Percentiles rank a stretch among this genome's conserved stretches.
These are phyloP conservation scores for Bufo gargarizans DNA, from an alignment of 2,113 vertebrate genomes.

Conservation along the genomic window DNA sequence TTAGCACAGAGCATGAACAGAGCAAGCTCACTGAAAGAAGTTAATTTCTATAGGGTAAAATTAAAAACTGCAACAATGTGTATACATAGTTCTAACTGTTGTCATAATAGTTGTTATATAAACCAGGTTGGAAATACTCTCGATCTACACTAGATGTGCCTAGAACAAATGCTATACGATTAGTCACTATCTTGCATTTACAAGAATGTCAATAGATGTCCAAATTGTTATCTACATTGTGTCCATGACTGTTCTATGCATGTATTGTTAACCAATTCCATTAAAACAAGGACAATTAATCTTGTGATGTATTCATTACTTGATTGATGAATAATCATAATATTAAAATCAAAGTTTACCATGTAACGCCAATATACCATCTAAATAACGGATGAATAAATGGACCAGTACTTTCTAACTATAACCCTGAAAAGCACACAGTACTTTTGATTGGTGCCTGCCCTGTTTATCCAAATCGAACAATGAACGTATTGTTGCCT, in stretches of 20 bases:
- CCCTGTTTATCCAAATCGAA: too few relatives aligned
- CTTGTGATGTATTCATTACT: neutral
- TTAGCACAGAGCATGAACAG: neutral
- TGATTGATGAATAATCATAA: conserved; percentile 22
- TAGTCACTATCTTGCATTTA: neutral
- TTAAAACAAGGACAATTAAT: neutral
- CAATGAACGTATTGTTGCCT: too few relatives aligned
- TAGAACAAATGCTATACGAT: neutral
- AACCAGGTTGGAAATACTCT: neutral
- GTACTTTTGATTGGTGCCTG: neutral
- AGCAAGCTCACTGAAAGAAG: neutral
- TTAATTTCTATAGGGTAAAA: neutral
- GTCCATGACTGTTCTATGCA: neutral
- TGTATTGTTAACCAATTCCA: neutral
- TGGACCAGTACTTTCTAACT: neutral
- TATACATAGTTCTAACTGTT: neutral
- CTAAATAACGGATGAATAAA: neutral
- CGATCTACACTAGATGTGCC: neutral
- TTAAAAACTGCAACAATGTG: neutral
- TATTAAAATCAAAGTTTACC: neutral
- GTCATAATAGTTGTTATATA: neutral
- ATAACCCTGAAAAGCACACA: neutral
- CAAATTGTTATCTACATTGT: neutral
- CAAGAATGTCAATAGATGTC: neutral
- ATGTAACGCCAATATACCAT: neutral